Conservation (phyloP, 1,140 invertebrate species). For the Pseudomyrmex dendroicus region DNA sequence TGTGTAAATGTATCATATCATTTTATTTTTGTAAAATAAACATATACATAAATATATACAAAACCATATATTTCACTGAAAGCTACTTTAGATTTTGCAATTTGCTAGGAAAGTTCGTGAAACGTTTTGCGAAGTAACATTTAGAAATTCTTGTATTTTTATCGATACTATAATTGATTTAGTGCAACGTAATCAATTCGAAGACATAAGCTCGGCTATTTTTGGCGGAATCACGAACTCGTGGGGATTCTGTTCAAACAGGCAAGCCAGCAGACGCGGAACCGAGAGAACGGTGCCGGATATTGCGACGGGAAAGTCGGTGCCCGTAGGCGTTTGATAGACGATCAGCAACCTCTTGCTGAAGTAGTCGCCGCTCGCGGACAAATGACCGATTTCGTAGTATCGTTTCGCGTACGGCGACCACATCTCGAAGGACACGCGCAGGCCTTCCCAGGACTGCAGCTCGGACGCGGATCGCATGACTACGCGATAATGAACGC, state of each 20-base stretch:
- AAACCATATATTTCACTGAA: not conserved
- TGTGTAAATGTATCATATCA: too few relatives aligned
- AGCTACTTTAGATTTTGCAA: not conserved
- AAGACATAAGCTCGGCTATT: conserved; percentile 34
- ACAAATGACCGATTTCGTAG: conserved; percentile 88
- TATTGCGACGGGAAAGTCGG: conserved; percentile 86
- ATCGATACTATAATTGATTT: too few relatives aligned
- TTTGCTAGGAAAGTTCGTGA: not conserved
- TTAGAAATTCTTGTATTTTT: too few relatives aligned
- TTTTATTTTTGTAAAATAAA: too few relatives aligned
- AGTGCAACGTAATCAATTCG: not conserved
- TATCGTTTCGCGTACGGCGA: conserved; percentile 86
- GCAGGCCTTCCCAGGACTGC: conserved; percentile 86
- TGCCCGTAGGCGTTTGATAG: conserved; percentile 84
- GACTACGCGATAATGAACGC: conserved; percentile 87
- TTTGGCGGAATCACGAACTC: conserved; percentile 74
- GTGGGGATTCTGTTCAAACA: conserved; percentile 87
- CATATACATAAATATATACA: conserved; percentile 12
- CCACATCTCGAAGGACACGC: conserved; percentile 89
- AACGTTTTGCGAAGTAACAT: not conserved
- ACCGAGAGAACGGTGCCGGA: conserved; percentile 88
- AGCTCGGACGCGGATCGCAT: conserved; percentile 86
- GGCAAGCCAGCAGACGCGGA: conserved; percentile 87
- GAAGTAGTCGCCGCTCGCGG: conserved; percentile 87
- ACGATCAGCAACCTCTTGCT: conserved; percentile 89